These are phyloP conservation scores for Sebastes oblongus DNA, from an alignment of 2,797 vertebrate genomes.

Conservation along the genomic window DNA sequence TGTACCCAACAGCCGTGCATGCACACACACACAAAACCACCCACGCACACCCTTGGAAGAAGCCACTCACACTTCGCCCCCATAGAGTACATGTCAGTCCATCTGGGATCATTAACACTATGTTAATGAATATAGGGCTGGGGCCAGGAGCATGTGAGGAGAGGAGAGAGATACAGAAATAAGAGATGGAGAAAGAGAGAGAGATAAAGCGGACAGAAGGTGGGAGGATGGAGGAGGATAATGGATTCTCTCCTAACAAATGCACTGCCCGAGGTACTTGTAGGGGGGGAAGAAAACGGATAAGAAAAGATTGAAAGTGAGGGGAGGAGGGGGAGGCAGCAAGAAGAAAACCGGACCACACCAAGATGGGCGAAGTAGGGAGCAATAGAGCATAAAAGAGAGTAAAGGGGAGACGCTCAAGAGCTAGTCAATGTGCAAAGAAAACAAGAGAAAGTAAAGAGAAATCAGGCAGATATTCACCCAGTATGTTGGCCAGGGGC, in stretches of 20 bases:
- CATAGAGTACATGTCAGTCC: conserved; percentile 80
- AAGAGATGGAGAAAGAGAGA: conserved; percentile 7
- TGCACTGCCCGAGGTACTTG: conserved; percentile 57
- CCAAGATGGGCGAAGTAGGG: not conserved
- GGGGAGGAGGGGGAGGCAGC: not conserved
- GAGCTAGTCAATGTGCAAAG: conserved; percentile 7
- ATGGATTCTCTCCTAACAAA: conserved; percentile 67
- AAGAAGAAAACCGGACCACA: conserved; percentile 29
- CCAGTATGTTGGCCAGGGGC: conserved; percentile 32
- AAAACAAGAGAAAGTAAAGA: conserved; percentile 36
- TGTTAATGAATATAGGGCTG: conserved; percentile 78
- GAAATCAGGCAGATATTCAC: conserved; percentile 26
- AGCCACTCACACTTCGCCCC: conserved; percentile 75
- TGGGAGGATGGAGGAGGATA: conserved; percentile 62
- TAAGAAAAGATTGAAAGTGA: conserved; percentile 30
- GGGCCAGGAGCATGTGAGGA: conserved; percentile 65
- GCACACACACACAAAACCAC: conserved; percentile 21
- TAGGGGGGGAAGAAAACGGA: not conserved
- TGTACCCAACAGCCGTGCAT: conserved; percentile 33
- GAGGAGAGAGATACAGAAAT: conserved; percentile 20
- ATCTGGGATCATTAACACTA: conserved; percentile 82
- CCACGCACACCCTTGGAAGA: conserved; percentile 69
- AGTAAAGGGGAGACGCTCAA: not conserved
- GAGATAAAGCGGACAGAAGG: conserved; percentile 48
- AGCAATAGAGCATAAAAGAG: conserved; percentile 14